phyloP scores from a whole-genome alignment of 2,797 vertebrate species.

The Molossus molossus region DNA sequence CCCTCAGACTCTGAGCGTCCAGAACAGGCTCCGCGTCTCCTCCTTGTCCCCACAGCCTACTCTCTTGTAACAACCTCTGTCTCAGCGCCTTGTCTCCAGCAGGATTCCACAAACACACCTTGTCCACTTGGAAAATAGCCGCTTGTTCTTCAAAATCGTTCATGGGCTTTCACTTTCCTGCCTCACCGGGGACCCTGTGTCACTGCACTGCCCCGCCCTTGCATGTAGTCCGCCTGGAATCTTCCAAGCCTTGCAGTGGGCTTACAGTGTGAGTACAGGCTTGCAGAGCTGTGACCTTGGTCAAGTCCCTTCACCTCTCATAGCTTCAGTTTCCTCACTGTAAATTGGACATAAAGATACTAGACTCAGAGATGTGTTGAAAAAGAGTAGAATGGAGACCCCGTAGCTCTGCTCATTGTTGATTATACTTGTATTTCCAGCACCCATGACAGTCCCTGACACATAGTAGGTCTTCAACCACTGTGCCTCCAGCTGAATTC shows the following conservation, averaged over 20 bases:
- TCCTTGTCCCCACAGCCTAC: background rate
- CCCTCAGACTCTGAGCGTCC: background rate
- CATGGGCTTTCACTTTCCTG: background rate
- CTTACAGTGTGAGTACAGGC: background rate
- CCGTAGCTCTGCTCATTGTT: background rate
- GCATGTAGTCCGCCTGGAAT: background rate
- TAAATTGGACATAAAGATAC: background rate
- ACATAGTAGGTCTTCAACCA: background rate
- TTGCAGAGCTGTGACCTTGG: background rate
- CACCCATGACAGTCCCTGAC: background rate
- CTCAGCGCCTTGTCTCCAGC: background rate
- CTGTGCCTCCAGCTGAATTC: background rate
- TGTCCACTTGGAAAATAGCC: conserved; percentile 6
- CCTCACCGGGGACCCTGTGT: background rate
- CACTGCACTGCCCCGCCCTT: background rate
- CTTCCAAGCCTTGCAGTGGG: background rate
- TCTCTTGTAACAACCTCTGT: background rate
- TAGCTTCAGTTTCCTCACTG: background rate
- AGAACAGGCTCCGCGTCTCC: background rate
- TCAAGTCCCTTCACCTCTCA: background rate
- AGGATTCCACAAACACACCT: background rate
- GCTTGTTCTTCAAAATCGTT: background rate
- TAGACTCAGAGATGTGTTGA: background rate
- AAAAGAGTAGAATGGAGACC: background rate
- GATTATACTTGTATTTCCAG: background rate